Evolutionary conservation across 2,888 invertebrate genomes (phyloP), one percentile per base, ranked within the genome.

Genomic region (Ennomos quercinarius): DNA sequence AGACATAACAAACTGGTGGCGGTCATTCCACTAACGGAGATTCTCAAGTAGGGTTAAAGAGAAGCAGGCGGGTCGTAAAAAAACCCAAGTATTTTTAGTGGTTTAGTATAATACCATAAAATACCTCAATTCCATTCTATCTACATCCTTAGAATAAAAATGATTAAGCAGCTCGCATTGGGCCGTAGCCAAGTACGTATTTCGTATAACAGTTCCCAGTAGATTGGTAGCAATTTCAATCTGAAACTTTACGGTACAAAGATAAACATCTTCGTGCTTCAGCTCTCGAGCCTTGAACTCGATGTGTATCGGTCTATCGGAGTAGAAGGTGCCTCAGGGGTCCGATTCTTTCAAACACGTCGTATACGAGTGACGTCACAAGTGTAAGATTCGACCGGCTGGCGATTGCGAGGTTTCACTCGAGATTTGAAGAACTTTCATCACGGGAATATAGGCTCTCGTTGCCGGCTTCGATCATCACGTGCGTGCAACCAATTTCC

Each of bases 181-280:
- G 42, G 50, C 5, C 10, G 38, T n/a, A 42, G 51, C 47, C 52
- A 53, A 58, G 44, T 37, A 40, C 27, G 27, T 27, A 34, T 9
- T 12, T 34, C n/a, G 10, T 1, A 47, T 40, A 46, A 10, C 6
- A 27, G 27, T 27, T 37, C 27, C 38, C 41, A 11, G 34, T 17
- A 10, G 11, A 12, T 27, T 6, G 34, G 47, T 43, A 57, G 52
- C 52, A 47, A 57, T 57, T 43, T 43, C 9, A 46, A 12, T 39
- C 42, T 34, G 44, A 39, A 56, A 4, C 27, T 27, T 37, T 44
- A 38, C 17, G 11, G 38, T 42, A 44, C 38, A 56, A 49, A 52
- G 41, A 49, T 46, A 48, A 47, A 56, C 39, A 48, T 13, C 60
- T 63, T 63, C 52, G 59, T 57, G 58, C 47, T 55, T 64, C 57